A percentile compares a stretch with the other conserved stretches of the same genome.
These are phyloP conservation scores for Barnardius zonarius DNA, from an alignment of 2,113 vertebrate species.

Conservation along the genomic window DNA sequence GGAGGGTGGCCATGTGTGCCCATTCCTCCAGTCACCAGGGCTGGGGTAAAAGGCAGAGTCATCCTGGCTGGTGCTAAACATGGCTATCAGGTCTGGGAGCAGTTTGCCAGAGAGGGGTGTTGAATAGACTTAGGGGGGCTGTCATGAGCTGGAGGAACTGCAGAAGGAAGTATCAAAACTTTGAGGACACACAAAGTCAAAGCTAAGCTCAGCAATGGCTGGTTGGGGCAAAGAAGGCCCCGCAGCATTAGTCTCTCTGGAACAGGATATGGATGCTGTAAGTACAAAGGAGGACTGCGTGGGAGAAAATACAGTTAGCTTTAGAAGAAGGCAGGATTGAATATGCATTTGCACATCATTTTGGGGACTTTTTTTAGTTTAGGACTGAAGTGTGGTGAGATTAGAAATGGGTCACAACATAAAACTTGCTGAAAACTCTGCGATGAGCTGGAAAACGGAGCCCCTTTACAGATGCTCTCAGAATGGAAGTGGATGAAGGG, in stretches of 20 bases:
- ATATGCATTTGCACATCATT: neutral
- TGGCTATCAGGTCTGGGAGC: neutral
- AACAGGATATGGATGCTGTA: neutral
- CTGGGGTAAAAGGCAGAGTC: neutral
- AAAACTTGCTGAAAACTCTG: neutral
- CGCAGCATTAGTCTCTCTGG: neutral
- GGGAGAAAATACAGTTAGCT: neutral
- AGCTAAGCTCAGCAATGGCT: neutral
- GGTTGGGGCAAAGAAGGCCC: neutral
- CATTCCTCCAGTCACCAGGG: neutral
- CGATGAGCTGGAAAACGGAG: neutral
- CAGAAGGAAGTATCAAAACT: neutral
- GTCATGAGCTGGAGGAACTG: neutral
- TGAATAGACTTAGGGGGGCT: neutral
- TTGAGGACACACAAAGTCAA: neutral
- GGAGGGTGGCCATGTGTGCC: neutral
- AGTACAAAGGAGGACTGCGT: neutral
- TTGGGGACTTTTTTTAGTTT: neutral
- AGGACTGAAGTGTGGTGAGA: neutral
- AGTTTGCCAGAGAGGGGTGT: neutral
- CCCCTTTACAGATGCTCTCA: neutral
- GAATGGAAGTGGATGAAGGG: neutral
- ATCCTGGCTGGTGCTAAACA: neutral
- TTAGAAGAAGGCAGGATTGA: neutral
- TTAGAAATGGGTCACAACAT: neutral